A percentile compares a stretch with the other conserved stretches of the same genome.
Conservation (phyloP, 2,888 invertebrate genomes). For the Eristalinus aeneus region DNA sequence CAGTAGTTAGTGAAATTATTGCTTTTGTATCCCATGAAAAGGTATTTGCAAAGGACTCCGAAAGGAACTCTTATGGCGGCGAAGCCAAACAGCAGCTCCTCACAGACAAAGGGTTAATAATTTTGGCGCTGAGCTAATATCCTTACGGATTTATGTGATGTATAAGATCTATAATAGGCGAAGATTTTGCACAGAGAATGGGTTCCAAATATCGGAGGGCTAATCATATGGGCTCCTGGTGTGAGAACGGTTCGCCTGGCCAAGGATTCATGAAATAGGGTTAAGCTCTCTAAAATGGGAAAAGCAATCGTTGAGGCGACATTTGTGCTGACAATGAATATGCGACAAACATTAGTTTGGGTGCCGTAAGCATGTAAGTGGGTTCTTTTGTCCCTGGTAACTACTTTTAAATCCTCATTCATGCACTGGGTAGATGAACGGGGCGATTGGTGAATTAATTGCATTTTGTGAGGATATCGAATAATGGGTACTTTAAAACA, state of each 20-base stretch:
- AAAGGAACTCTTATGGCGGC: constrained; percentile 54
- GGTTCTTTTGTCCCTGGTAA: background rate
- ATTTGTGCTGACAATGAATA: constrained; percentile 25
- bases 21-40: constrained; percentile 67
- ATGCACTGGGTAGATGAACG: background rate
- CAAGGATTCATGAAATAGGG: constrained; percentile 24
- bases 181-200: constrained; percentile 39
- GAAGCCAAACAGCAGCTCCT: constrained; percentile 64
- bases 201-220: constrained; percentile 36
- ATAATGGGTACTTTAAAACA: too few species aligned
- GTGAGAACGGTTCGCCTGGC: constrained; percentile 19
- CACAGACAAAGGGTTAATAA: constrained; percentile 69
- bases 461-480: background rate
- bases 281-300: constrained; percentile 14
- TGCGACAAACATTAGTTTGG: background rate
- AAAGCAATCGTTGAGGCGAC: constrained; percentile 23
- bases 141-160: constrained; percentile 47
- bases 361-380: constrained; percentile 36
- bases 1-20: constrained; percentile 67
- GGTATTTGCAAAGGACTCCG: constrained; percentile 66
- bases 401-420: background rate
- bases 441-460: background rate
- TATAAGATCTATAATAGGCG: constrained; percentile 46
- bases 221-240: constrained; percentile 28
- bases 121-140: constrained; percentile 65